These are phyloP conservation scores for Dasypus novemcinctus DNA, from an alignment of 2,113 vertebrate genomes.

Conservation along the genomic window DNA sequence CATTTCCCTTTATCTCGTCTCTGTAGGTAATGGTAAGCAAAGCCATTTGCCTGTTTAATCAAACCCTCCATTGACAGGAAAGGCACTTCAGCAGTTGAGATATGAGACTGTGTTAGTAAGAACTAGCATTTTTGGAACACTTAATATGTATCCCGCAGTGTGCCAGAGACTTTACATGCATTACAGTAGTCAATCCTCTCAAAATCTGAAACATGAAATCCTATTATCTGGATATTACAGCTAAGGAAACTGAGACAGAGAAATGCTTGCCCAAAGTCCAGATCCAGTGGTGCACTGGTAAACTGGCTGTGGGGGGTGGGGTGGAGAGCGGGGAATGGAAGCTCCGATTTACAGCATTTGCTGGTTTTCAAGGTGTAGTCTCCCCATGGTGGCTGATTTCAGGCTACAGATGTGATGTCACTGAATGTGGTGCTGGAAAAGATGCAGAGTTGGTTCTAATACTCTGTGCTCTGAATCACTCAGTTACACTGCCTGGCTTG, in stretches of 20 bases:
- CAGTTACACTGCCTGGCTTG: neutral
- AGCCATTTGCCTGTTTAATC: conserved; percentile 57
- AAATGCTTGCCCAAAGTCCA: neutral
- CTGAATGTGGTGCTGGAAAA: neutral
- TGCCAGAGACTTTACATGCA: neutral
- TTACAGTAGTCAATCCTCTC: conserved; percentile 11
- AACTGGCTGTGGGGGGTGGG: neutral
- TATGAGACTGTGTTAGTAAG: conserved; percentile 12
- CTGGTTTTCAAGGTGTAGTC: too few species aligned
- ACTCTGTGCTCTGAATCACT: neutral
- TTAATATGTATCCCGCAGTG: neutral
- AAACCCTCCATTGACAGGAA: conserved; percentile 12
- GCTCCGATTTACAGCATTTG: too few species aligned
- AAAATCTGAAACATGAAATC: conserved; percentile 40
- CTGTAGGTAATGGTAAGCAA: conserved; percentile 47
- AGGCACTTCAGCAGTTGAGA: conserved; percentile 11
- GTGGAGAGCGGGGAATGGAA: too few species aligned
- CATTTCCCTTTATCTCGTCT: conserved; percentile 49
- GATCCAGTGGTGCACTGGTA: neutral
- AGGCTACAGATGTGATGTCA: neutral
- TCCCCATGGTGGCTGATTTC: neutral
- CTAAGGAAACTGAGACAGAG: conserved; percentile 6
- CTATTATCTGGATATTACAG: neutral
- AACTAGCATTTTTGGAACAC: neutral
- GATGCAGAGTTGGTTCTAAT: neutral